Evolutionary conservation across 2,797 vertebrate genomes (phyloP).

Genomic region (Acropternis orthonyx): DNA sequence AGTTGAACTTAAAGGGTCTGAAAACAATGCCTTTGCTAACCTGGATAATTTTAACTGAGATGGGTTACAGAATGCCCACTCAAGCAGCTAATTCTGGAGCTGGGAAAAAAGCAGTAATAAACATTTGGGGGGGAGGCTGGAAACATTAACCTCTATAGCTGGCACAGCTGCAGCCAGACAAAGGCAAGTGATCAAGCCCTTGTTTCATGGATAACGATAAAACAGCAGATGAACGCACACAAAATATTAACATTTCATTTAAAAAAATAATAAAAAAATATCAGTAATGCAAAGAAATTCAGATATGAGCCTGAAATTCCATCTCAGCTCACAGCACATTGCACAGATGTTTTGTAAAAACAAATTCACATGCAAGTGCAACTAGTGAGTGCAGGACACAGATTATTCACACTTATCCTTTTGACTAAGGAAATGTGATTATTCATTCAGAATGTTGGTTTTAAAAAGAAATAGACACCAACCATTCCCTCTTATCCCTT

Average conservation of each 20-base stretch:
- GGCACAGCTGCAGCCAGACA: slow-evolving; percentile 49
- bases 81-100: slow-evolving; percentile 10
- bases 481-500: not conserved
- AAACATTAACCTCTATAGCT: slow-evolving; percentile 27
- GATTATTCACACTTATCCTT: not conserved
- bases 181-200: slow-evolving; percentile 38
- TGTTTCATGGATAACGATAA: slow-evolving; percentile 32
- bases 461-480: not conserved
- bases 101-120: not conserved
- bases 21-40: not conserved
- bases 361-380: slow-evolving; percentile 28
- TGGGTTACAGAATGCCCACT: not conserved
- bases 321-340: not conserved
- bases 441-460: slow-evolving; percentile 7
- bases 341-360: slow-evolving; percentile 66
- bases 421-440: not conserved
- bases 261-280: not conserved
- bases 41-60: not conserved
- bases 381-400: not conserved
- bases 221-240: slow-evolving; percentile 16
- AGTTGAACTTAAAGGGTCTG: not conserved
- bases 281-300: slow-evolving; percentile 15
- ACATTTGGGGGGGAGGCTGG: not conserved
- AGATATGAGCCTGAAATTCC: not conserved
- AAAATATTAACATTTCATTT: slow-evolving; percentile 58